Conservation (phyloP, 1,140 invertebrate species). For the Lineus longissimus region DNA sequence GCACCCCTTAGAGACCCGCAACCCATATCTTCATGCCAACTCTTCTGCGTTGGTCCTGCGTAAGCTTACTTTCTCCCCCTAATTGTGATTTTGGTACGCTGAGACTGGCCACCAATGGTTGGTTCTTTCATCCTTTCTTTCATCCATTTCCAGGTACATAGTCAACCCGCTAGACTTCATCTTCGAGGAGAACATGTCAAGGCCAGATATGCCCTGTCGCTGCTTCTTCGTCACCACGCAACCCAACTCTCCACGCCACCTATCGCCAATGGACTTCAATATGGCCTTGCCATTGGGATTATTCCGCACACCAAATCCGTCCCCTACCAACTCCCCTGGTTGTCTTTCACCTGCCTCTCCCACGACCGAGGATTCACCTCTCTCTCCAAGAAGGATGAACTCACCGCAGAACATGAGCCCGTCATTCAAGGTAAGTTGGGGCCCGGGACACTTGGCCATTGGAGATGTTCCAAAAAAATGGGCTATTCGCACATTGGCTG, state of each 20-base stretch:
- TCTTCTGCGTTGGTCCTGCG: too few relatives aligned
- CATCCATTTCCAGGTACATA: slow-evolving; percentile 1
- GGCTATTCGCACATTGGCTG: too few relatives aligned
- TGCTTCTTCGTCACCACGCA: slow-evolving; percentile 9
- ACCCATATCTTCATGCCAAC: too few relatives aligned
- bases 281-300: slow-evolving; percentile 11
- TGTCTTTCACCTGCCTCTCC: neutral
- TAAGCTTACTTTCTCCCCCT: too few relatives aligned
- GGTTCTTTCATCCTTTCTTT: too few relatives aligned
- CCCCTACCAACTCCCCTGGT: slow-evolving; percentile 1
- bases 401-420: neutral
- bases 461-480: too few relatives aligned
- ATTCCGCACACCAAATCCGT: slow-evolving; percentile 16
- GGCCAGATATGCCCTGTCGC: neutral
- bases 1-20: too few relatives aligned
- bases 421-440: slow-evolving; percentile 1
- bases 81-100: too few relatives aligned
- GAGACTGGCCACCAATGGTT: too few relatives aligned
- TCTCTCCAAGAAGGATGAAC: neutral
- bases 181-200: slow-evolving; percentile 9
- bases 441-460: too few relatives aligned
- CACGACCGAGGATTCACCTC: neutral
- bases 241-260: slow-evolving; percentile 4
- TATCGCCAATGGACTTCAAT: slow-evolving; percentile 9
- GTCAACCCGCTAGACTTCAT: slow-evolving; percentile 1